Evolutionary conservation across 2,113 vertebrate species (phyloP).

Genomic region (Acrocephalus arundinaceus): DNA sequence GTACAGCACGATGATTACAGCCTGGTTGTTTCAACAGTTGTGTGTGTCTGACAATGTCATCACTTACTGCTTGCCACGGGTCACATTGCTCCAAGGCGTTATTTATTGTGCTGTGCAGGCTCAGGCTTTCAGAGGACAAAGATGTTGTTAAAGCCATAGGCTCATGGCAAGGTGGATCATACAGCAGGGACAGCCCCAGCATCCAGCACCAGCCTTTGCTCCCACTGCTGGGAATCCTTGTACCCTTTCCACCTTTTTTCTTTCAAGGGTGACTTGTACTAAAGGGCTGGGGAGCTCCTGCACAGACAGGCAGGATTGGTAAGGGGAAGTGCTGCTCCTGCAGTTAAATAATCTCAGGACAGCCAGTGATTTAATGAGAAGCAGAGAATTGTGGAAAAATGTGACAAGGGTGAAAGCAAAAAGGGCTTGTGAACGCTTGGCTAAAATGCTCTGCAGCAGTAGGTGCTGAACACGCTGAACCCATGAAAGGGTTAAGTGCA

Average conservation of each 20-base stretch:
- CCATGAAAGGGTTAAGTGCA: not conserved
- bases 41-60: slow-evolving; percentile 70
- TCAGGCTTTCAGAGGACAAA: slow-evolving; percentile 52
- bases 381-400: not conserved
- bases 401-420: not conserved
- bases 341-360: slow-evolving; percentile 1
- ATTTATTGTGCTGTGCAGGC: slow-evolving; percentile 66
- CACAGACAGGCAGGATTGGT: not conserved
- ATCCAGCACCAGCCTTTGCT: not conserved
- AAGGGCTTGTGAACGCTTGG: not conserved
- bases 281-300: not conserved
- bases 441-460: not conserved
- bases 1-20: slow-evolving; percentile 67
- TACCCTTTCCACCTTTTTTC: not conserved
- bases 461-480: not conserved
- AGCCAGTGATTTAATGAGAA: not conserved
- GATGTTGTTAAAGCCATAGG: slow-evolving; percentile 24
- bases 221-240: not conserved
- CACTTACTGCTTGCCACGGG: slow-evolving; percentile 72
- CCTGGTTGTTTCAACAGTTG: slow-evolving; percentile 73
- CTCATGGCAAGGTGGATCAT: slow-evolving; percentile 6
- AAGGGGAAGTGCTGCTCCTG: not conserved
- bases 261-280: not conserved
- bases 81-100: slow-evolving; percentile 67
- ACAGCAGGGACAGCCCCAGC: not conserved